These are phyloP conservation scores for Miltochrista miniata DNA, from an alignment of 2,888 invertebrate genomes.

Conservation along the genomic window DNA sequence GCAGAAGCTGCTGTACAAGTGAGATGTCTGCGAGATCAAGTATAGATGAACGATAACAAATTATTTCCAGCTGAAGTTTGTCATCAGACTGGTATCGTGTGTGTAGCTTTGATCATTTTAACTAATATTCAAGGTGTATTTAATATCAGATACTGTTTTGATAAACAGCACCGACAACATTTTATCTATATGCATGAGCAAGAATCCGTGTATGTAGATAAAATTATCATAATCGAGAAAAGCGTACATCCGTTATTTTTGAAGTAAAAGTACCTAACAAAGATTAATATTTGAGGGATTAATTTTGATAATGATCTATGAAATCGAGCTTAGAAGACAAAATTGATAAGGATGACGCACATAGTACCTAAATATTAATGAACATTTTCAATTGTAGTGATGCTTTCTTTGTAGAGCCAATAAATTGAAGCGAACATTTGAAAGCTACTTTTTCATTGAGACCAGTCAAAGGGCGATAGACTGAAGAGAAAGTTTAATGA, in stretches of 20 bases:
- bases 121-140: constrained; percentile 34
- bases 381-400: constrained; percentile 28
- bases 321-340: neutral
- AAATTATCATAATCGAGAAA: neutral
- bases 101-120: constrained; percentile 30
- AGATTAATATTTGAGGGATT: too few relatives aligned
- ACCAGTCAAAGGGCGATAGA: constrained; percentile 47
- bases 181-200: constrained; percentile 13
- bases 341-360: constrained; percentile 17
- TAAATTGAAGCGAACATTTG: constrained; percentile 40
- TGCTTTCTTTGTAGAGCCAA: constrained; percentile 35
- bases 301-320: too few relatives aligned
- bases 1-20: constrained; percentile 61
- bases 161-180: constrained; percentile 24
- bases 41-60: constrained; percentile 53
- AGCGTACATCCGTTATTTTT: neutral
- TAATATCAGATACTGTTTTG: constrained; percentile 25
- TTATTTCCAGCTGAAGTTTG: constrained; percentile 47
- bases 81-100: constrained; percentile 46
- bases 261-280: neutral
- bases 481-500: constrained; percentile 58
- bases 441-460: constrained; percentile 47
- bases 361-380: constrained; percentile 29
- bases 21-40: constrained; percentile 67
- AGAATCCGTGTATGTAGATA: neutral